Conservation (phyloP, 30 jellyfish, hydroid and myxozoan genomes). For the Nemopilema nomurai region DNA sequence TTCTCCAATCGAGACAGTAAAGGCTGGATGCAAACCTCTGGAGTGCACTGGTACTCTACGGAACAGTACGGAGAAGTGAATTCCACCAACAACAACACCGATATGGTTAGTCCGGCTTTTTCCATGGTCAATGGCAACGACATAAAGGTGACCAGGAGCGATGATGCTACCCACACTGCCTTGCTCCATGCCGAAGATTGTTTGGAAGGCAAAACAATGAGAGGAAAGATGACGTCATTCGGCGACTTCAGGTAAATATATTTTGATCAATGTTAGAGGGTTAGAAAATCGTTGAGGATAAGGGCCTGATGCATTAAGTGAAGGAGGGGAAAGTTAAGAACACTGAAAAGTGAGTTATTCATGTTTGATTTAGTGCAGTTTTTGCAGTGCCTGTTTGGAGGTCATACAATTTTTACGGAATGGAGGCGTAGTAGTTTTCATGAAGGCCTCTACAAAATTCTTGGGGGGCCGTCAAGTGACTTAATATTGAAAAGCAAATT, state of each 20-base stretch:
- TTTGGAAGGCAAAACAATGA: conserved; percentile 24
- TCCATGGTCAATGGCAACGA: conserved; percentile 31
- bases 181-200: conserved; percentile 41
- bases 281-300: no score
- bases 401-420: no score
- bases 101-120: conserved; percentile 41
- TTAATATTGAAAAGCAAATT: no score
- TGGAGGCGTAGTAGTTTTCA: no score
- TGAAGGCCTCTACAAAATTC: no score
- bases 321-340: no score
- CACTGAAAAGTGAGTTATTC: no score
- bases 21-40: conserved; percentile 50
- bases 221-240: conserved; percentile 36
- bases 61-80: conserved; percentile 7
- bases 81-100: conserved; percentile 23
- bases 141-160: conserved; percentile 50
- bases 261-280: neutral
- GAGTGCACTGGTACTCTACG: conserved; percentile 38
- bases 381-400: no score
- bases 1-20: conserved; percentile 45
- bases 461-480: no score
- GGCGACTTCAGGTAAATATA: conserved; percentile 55
- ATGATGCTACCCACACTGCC: conserved; percentile 35
- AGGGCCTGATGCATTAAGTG: no score
- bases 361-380: no score